Base-by-base conservation (phyloP, 2,113 vertebrate genomes). In the Microcebus jonahi region DNA sequence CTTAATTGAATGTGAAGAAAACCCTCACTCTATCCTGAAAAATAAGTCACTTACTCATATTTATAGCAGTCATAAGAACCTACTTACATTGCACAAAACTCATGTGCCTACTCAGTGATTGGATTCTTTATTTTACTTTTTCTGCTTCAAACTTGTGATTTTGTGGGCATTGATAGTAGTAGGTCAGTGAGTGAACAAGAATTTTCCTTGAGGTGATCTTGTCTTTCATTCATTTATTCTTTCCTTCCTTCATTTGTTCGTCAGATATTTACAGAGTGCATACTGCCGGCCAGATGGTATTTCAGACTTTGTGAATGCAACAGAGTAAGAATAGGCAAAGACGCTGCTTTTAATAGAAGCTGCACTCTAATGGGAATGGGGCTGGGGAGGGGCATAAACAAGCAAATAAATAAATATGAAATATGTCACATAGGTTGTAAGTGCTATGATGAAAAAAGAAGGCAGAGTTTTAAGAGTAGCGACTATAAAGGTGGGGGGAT, bases 1-100 rank as follows among this genome's bases (percentile, higher is more conserved):
- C 50, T 79, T 91, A 94, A 94, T 76, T 96, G 45, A 84, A 84
- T 80, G 42, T 89, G 59, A 34, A 3, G 31, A 20, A 50, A 67
- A 73, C 25, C 11, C 31, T 13, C 0, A 50, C 23, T 77, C 27
- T 82, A 48, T 85, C 61, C 90, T 84, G 59, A 95, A 75, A 95
- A 96, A 61, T 63, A 96, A 94, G 71, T 81, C 61, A 88, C 31
- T 79, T 73, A n/a, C 8, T 81, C 82, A 79, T 65, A 84, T 90
- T 90, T 96, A 90, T 57, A 88, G 55, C 65, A 36, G n/a, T 57
- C n/a, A 85, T 77, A 76, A 77, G 88, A 75, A 85, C 39, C 57
- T 92, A 42, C 82, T 84, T 67, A 50, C 29, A 71, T 48, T 94
- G 76, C 42, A 87, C 34, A 57, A 88, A 88, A 21, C 55, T 81